These are phyloP conservation scores for Protonibea diacanthus DNA, from an alignment of 2,797 vertebrate genomes.

Conservation along the genomic window DNA sequence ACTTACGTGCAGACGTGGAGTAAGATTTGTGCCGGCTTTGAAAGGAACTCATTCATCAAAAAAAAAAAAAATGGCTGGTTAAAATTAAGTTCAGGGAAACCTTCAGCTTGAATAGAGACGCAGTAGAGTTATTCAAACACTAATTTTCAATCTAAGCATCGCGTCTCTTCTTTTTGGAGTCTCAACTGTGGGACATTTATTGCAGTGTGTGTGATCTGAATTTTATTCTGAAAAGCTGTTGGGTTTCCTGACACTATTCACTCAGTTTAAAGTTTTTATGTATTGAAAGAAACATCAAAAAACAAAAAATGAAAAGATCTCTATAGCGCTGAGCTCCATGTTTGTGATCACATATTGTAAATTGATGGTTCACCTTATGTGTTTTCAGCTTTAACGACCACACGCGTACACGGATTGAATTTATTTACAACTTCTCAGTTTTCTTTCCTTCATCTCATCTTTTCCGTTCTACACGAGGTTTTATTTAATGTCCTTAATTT, in stretches of 20 bases:
- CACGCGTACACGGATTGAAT: no score
- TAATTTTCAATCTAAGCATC: neutral
- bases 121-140: slow-evolving; percentile 21
- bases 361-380: neutral
- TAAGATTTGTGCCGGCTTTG: neutral
- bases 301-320: no score
- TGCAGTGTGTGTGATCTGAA: neutral
- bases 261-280: no score
- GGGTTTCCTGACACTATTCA: neutral
- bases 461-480: neutral
- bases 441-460: neutral
- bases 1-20: slow-evolving; percentile 14
- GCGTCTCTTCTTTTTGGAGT: neutral
- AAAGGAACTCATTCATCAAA: slow-evolving; percentile 41
- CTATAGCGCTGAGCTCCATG: neutral
- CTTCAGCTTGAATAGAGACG: slow-evolving; percentile 23
- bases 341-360: neutral
- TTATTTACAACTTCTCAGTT: neutral
- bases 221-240: neutral
- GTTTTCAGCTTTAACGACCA: no score
- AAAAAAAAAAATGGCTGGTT: neutral
- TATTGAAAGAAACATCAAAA: no score
- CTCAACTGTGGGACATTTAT: slow-evolving; percentile 5
- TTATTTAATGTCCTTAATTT: slow-evolving; percentile 14
- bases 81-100: slow-evolving; percentile 14